A percentile compares a stretch with the other conserved stretches of the same genome.
These are phyloP conservation scores for Apocrypta bakeri DNA, from an alignment of 1,140 invertebrate genomes.

Conservation along the genomic window DNA sequence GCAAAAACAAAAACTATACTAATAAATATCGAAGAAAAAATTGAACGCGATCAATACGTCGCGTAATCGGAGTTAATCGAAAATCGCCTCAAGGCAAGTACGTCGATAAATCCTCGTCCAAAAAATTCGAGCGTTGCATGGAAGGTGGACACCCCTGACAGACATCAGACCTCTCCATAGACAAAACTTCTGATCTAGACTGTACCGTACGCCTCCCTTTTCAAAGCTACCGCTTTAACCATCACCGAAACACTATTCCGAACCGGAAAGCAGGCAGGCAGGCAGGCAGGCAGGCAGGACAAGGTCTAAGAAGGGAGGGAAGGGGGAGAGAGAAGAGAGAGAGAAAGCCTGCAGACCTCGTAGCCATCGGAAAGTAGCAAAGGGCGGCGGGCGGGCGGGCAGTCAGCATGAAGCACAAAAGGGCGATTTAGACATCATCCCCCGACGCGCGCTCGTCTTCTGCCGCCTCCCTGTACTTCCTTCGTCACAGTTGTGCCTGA, in stretches of 20 bases:
- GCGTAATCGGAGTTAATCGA: background rate
- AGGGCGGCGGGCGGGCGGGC: conserved; percentile 61
- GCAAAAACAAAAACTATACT: background rate
- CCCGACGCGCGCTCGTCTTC: conserved; percentile 62
- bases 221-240: background rate
- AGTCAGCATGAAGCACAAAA: conserved; percentile 69
- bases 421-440: conserved; percentile 74
- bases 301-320: too few relatives aligned
- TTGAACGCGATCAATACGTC: background rate
- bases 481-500: conserved; percentile 49
- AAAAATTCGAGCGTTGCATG: conserved; percentile 8
- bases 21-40: background rate
- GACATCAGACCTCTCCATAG: background rate
- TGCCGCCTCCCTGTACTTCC: conserved; percentile 52
- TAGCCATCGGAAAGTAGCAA: conserved; percentile 54
- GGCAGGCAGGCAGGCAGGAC: conserved; percentile 47
- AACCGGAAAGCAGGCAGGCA: conserved; percentile 51
- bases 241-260: background rate
- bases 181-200: conserved; percentile 30
- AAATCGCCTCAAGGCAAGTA: background rate
- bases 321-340: conserved; percentile 50
- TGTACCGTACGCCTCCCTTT: conserved; percentile 49
- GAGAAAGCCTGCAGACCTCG: conserved; percentile 55
- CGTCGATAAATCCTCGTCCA: conserved; percentile 29
- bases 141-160: conserved; percentile 40